phyloP scores from a whole-genome alignment of 1,140 invertebrate species.

The Mylabris phalerata region DNA sequence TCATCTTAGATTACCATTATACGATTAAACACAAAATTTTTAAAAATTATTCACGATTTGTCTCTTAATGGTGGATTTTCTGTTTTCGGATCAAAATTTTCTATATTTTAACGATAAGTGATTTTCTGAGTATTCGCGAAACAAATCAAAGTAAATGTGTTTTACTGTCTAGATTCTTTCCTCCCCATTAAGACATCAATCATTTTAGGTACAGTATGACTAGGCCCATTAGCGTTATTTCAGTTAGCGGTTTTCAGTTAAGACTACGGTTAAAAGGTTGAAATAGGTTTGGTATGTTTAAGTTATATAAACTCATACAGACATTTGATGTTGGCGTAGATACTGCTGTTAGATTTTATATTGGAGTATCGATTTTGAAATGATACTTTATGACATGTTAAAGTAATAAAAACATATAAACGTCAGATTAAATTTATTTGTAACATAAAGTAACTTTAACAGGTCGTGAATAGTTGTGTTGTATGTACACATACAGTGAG shows the following conservation, averaged over 20 bases:
- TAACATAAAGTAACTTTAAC: slow-evolving; percentile 26
- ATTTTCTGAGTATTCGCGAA: not conserved
- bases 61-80: too few species aligned
- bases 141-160: slow-evolving; percentile 6
- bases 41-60: too few species aligned
- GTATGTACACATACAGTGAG: slow-evolving; percentile 10
- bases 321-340: slow-evolving; percentile 16
- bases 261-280: slow-evolving; percentile 1
- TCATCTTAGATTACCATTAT: too few species aligned
- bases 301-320: slow-evolving; percentile 12
- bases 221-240: slow-evolving; percentile 5
- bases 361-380: slow-evolving; percentile 23
- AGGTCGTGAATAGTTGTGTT: slow-evolving; percentile 24
- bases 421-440: slow-evolving; percentile 29
- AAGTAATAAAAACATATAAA: slow-evolving; percentile 28
- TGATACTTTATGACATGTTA: slow-evolving; percentile 28
- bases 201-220: slow-evolving; percentile 4
- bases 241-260: slow-evolving; percentile 1
- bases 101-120: too few species aligned
- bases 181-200: slow-evolving; percentile 8
- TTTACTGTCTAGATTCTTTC: not conserved
- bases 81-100: too few species aligned
- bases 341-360: slow-evolving; percentile 22
- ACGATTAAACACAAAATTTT: too few species aligned
- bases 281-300: slow-evolving; percentile 4